Evolutionary conservation across 2,113 vertebrate genomes (phyloP).

Genomic region (Smithornis capensis): DNA sequence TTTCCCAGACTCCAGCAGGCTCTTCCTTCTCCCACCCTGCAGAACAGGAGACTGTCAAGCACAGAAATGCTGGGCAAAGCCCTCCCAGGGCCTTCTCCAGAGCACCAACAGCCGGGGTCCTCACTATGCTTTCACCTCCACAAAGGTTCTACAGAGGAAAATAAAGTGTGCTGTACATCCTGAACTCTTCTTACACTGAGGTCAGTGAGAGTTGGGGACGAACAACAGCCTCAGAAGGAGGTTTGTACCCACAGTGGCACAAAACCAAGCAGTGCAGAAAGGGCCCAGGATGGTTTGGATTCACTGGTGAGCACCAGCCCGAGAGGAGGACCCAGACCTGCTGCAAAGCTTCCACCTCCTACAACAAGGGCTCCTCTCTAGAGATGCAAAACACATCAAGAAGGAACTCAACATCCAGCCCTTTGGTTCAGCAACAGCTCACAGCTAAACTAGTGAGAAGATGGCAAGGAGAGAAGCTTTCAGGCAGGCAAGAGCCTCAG

Average conservation of each 20-base stretch:
- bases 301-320: background rate
- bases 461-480: fast-evolving
- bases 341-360: background rate
- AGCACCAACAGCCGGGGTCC: background rate
- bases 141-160: background rate
- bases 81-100: background rate
- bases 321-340: background rate
- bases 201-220: background rate
- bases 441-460: background rate
- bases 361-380: background rate
- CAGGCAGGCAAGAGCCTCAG: background rate
- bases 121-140: background rate
- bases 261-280: background rate
- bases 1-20: constrained; percentile 98
- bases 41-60: constrained; percentile 28
- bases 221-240: background rate
- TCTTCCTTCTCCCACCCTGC: constrained; percentile 94
- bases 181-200: background rate
- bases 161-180: fast-evolving
- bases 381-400: background rate
- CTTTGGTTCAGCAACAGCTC: background rate
- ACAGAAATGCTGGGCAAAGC: constrained; percentile 7
- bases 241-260: background rate
- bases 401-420: background rate
- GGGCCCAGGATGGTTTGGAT: background rate